These are phyloP conservation scores for Esox lucius DNA, from an alignment of 2,797 vertebrate genomes.

Conservation along the genomic window DNA sequence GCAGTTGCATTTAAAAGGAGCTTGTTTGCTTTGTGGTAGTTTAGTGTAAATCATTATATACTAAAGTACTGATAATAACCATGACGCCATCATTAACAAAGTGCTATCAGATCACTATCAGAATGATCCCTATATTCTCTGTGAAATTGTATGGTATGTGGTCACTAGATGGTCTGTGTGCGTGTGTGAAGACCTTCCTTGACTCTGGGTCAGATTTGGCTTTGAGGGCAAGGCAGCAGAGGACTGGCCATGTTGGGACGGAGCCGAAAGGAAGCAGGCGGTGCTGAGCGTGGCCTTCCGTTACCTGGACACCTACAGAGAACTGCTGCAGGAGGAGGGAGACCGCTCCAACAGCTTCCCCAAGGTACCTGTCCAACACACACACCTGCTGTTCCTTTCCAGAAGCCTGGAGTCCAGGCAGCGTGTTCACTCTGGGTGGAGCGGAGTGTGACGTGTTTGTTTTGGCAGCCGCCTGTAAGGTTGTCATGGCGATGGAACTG, in stretches of 20 bases:
- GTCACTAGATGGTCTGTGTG: background rate
- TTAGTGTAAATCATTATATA: background rate
- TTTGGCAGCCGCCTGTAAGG: constrained; percentile 5
- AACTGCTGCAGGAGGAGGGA: constrained; percentile 92
- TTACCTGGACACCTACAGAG: constrained; percentile 92
- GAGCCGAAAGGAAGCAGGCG: constrained; percentile 80
- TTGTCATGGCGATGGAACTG: constrained; percentile 13
- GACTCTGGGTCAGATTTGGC: constrained; percentile 67
- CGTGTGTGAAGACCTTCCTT: constrained; percentile 48
- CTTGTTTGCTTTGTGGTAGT: constrained; percentile 6
- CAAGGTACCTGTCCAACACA: constrained; percentile 83
- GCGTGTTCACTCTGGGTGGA: background rate
- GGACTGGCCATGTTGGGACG: constrained; percentile 58
- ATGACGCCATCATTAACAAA: too few species aligned
- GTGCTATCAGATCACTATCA: too few species aligned
- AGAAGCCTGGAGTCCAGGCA: background rate
- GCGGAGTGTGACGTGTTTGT: constrained; percentile 5
- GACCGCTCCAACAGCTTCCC: constrained; percentile 84
- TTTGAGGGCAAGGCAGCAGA: constrained; percentile 44
- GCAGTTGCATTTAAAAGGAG: background rate
- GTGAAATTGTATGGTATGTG: too few species aligned
- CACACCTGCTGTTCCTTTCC: background rate
- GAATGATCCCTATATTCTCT: too few species aligned
- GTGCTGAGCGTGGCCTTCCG: constrained; percentile 87
- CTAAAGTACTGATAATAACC: too few species aligned